phyloP scores from a whole-genome alignment of 2,797 vertebrate genomes.

The Rousettus madagascariensis region DNA sequence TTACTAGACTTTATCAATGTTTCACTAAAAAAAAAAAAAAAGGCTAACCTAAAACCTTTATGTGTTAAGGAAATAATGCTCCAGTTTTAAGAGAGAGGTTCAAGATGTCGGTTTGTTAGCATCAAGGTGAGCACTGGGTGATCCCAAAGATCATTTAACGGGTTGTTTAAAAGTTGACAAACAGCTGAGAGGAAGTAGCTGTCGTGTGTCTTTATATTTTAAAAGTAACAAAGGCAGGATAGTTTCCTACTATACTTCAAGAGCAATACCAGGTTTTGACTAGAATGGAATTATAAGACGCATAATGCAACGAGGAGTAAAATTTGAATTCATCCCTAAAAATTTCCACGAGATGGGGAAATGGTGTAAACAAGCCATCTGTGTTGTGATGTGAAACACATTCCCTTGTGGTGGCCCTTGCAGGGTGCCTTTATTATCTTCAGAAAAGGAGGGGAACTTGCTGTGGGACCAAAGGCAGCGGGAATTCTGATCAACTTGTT shows the following conservation, averaged over 20 bases:
- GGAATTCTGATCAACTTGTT: conserved; percentile 55
- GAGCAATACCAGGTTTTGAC: conserved; percentile 33
- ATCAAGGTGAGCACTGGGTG: not conserved
- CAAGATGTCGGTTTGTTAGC: not conserved
- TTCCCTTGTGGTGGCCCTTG: conserved; percentile 73
- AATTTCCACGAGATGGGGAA: conserved; percentile 65
- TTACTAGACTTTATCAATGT: not conserved
- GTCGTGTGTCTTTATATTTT: not conserved
- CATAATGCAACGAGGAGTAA: conserved; percentile 57
- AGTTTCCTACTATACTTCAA: conserved; percentile 18
- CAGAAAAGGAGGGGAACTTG: not conserved
- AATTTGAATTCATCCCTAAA: conserved; percentile 74
- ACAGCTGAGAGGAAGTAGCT: too few relatives aligned
- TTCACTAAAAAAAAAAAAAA: not conserved
- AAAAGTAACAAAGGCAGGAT: not conserved
- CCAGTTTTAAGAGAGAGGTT: not conserved
- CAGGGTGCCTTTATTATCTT: conserved; percentile 67
- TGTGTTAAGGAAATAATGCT: not conserved
- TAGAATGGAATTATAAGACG: conserved; percentile 45
- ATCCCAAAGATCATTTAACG: not conserved
- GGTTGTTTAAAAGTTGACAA: not conserved
- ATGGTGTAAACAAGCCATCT: conserved; percentile 79
- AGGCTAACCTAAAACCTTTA: not conserved
- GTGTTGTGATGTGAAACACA: conserved; percentile 80
- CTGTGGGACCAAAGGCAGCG: conserved; percentile 49